Evolutionary conservation across 2,888 invertebrate genomes (phyloP).

Genomic region (Drosophila melanocephala): DNA sequence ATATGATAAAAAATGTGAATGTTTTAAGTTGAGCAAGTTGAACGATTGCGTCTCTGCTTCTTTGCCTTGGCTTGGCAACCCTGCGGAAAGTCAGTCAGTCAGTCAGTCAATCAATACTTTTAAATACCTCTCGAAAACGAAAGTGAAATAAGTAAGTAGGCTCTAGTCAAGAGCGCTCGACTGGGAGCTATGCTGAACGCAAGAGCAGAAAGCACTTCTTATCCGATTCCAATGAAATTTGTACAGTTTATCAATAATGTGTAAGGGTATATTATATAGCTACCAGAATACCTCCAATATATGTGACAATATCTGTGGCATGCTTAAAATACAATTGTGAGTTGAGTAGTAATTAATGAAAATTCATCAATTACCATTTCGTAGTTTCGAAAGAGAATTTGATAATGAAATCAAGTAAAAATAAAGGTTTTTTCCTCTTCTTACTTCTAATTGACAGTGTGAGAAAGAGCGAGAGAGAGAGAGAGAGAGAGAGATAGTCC

Average conservation of each 20-base stretch:
- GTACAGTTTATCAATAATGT: not conserved
- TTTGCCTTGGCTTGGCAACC: not conserved
- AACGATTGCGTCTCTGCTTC: constrained; percentile 6
- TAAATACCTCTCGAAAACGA: not conserved
- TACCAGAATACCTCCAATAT: not conserved
- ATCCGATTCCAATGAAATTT: not conserved
- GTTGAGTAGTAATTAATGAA: no score
- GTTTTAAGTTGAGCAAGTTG: constrained; percentile 48
- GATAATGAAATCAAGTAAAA: no score
- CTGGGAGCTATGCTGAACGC: accelerated
- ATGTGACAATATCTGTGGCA: no score
- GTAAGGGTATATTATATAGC: not conserved
- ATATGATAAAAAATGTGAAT: constrained; percentile 55
- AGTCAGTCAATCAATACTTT: not conserved
- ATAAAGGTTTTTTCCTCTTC: no score
- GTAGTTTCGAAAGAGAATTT: no score
- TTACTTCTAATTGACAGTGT: no score
- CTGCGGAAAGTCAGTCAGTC: not conserved
- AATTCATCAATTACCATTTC: no score
- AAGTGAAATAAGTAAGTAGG: not conserved
- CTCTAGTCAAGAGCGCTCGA: not conserved
- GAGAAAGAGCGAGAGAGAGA: no score
- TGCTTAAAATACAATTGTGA: no score
- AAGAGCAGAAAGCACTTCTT: not conserved
- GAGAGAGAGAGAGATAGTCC: no score